A percentile compares a stretch with the other conserved stretches of the same genome.
Evolutionary conservation across 2,113 vertebrate genomes (phyloP).

Genomic region (Camelus dromedarius): DNA sequence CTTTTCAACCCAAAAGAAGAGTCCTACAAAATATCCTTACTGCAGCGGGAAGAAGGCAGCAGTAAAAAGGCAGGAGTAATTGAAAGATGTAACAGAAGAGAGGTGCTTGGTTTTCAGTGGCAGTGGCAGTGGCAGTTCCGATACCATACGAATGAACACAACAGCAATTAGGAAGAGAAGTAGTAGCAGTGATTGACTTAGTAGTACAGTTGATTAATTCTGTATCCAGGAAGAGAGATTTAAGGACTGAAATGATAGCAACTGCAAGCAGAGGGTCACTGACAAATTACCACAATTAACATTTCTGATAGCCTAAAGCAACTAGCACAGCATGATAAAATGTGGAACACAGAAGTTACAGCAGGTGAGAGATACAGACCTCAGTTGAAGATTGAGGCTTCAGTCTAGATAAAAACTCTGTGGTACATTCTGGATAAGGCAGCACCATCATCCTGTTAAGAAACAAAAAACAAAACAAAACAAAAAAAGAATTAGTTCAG

Average conservation of each 20-base stretch:
- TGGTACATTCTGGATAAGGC: not conserved
- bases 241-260: slow-evolving; percentile 70
- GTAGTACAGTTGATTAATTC: slow-evolving; percentile 74
- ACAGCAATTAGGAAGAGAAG: slow-evolving; percentile 57
- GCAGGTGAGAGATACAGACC: slow-evolving; percentile 64
- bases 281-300: slow-evolving; percentile 78
- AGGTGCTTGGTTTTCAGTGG: not conserved
- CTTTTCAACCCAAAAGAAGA: slow-evolving; percentile 38
- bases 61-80: not conserved
- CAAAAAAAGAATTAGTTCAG: not conserved
- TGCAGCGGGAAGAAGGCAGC: not conserved
- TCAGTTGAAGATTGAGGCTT: slow-evolving; percentile 55
- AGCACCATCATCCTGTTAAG: not conserved
- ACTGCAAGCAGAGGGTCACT: slow-evolving; percentile 66
- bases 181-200: slow-evolving; percentile 60
- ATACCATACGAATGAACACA: slow-evolving; percentile 5
- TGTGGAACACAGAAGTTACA: slow-evolving; percentile 65
- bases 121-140: not conserved
- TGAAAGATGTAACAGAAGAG: not conserved
- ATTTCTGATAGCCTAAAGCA: slow-evolving; percentile 78
- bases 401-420: slow-evolving; percentile 38
- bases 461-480: not conserved
- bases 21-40: not conserved
- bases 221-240: slow-evolving; percentile 59
- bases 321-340: slow-evolving; percentile 69